Evolutionary conservation across 2,797 vertebrate genomes (phyloP).

Genomic region (Chrosomus eos): DNA sequence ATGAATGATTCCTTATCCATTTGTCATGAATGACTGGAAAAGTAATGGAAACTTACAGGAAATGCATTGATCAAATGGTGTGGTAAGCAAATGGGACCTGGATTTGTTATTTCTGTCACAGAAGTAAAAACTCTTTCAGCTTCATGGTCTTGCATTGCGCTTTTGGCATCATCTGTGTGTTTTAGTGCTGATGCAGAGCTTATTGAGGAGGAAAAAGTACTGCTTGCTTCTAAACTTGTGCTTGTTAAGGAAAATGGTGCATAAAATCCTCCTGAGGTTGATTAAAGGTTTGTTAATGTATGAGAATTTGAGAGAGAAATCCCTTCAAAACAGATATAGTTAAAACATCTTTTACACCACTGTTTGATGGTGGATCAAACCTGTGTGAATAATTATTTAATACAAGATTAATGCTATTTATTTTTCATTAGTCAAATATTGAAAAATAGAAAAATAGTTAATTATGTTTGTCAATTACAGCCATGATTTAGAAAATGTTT

Average conservation of each 20-base stretch:
- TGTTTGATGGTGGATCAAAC: too few relatives aligned
- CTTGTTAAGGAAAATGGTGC: conserved; percentile 52
- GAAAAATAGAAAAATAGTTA: background rate
- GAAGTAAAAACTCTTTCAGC: conserved; percentile 32
- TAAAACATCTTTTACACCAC: background rate
- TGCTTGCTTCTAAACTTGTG: conserved; percentile 42
- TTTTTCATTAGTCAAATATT: background rate
- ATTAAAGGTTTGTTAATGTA: conserved; percentile 45
- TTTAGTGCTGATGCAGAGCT: conserved; percentile 41
- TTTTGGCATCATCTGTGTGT: conserved; percentile 26
- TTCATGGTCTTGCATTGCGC: background rate
- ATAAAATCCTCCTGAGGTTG: conserved; percentile 53
- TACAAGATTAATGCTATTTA: background rate
- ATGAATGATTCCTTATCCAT: background rate
- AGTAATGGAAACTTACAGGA: background rate
- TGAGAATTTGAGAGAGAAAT: conserved; percentile 41
- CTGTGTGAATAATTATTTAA: background rate
- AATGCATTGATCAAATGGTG: background rate
- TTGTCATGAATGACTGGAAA: background rate
- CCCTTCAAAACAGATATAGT: conserved; percentile 1
- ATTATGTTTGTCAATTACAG: conserved; percentile 39
- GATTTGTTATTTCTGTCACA: conserved; percentile 18
- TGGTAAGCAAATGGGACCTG: background rate
- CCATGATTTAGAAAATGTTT: background rate
- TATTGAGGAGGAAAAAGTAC: conserved; percentile 46